Percentiles rank a stretch among this genome's conserved stretches.
phyloP scores from a whole-genome alignment of 1,140 invertebrate species.

The Diploscapter pachys region DNA sequence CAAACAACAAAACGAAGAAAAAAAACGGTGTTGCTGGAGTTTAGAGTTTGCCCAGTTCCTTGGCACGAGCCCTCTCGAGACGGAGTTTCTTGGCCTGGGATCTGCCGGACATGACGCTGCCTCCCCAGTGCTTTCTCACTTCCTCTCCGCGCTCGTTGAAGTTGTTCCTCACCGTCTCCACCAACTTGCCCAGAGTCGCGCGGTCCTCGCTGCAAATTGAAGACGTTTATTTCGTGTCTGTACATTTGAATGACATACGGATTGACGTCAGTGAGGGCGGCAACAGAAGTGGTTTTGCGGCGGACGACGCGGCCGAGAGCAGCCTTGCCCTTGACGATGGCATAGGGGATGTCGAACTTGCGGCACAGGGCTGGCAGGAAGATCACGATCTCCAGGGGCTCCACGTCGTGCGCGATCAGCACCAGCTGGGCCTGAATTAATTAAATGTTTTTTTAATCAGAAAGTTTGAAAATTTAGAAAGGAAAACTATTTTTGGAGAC shows the following conservation, averaged over 20 bases:
- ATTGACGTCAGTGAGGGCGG: constrained; percentile 78
- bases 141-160: constrained; percentile 97
- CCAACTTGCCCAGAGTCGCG: constrained; percentile 78
- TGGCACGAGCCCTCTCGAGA: constrained; percentile 87
- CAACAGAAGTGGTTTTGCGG: constrained; percentile 81
- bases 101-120: constrained; percentile 88
- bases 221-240: constrained; percentile 64
- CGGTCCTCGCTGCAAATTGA: constrained; percentile 69
- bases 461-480: too few relatives aligned
- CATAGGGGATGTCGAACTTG: constrained; percentile 99
- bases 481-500: too few relatives aligned
- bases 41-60: constrained; percentile 69
- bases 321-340: constrained; percentile 92
- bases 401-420: constrained; percentile 96
- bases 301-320: constrained; percentile 86
- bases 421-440: constrained; percentile 76
- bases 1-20: not conserved
- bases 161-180: constrained; percentile 92
- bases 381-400: constrained; percentile 96
- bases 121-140: constrained; percentile 95
- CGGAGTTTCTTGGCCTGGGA: constrained; percentile 88
- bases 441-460: too few relatives aligned
- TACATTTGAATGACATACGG: constrained; percentile 60
- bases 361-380: constrained; percentile 95
- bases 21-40: not conserved